Evolutionary conservation across 2,113 vertebrate species (phyloP), one percentile per base, ranked within the genome.

Genomic region (Acrocephalus kingi): DNA sequence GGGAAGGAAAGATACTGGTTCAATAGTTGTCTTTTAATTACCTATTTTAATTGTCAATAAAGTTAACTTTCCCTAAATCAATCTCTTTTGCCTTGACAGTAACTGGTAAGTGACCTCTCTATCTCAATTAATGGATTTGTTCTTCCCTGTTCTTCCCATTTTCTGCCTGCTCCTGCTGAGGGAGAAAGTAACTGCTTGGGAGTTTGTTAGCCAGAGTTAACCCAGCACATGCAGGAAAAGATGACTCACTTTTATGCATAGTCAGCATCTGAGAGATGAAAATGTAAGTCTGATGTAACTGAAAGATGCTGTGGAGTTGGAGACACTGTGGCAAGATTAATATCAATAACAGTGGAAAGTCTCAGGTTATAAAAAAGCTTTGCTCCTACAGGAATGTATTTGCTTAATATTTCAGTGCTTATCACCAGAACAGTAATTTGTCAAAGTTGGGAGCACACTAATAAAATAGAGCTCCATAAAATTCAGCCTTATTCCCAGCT

Each of bases 361-460:
- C 15, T 85, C 27, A 56, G 17, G 56, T 77, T 61, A 15, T 33
- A 55, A 66, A 45, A 81, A 79, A 11, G 0, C 12, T 89, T 83
- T 80, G 3, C 20, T 84, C 15, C 31, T 80, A 28, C 7, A 69
- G 48, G 15, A 41, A 33, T 0, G 0, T 7, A 19, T 76, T 82
- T 76, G 25, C 27, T 73, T 55, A 64, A 61, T 27, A 18, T 78
- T 84, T 61, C 31, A 82, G 31, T n/a, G 30, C 21, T 84, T 91
- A 61, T 61, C 45, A 82, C 21, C 13, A 79, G 56, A 85, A 74
- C 7, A 58, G 10, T 35, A 69, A 73, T 90, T 80, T 62, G 10
- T 72, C n/a, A 54, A 55, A 45, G 3, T 3, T 37, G 63, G 31
- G 37, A 73, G 28, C 18, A 33, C 3, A 2, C 4, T 68, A 68